A percentile compares a stretch with the other conserved stretches of the same genome.
Conservation (phyloP, 2,888 invertebrate genomes). For the Rhagonycha fulva region DNA sequence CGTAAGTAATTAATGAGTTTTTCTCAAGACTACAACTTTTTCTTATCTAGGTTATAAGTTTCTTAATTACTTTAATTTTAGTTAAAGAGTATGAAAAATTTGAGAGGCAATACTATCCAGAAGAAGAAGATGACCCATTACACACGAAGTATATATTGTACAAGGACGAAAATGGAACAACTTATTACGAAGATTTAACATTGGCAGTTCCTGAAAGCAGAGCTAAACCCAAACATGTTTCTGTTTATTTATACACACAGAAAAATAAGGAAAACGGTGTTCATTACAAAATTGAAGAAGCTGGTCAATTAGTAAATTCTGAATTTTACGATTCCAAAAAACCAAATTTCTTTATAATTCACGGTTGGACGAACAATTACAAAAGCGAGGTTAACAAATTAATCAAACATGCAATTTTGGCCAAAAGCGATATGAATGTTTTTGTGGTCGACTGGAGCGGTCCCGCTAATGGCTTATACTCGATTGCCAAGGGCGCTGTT, state of each 20-base stretch:
- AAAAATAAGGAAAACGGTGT: background rate
- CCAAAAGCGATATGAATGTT: constrained; percentile 17
- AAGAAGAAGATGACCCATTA: constrained; percentile 7
- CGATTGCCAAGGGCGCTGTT: constrained; percentile 13
- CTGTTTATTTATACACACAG: constrained; percentile 39
- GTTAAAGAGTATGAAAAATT: background rate
- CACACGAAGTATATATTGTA: constrained; percentile 7
- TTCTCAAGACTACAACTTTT: background rate
- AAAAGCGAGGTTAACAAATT: constrained; percentile 11
- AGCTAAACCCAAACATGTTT: constrained; percentile 33
- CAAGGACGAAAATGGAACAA: constrained; percentile 22
- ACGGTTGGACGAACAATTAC: constrained; percentile 27
- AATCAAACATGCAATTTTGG: constrained; percentile 9
- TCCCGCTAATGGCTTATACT: constrained; percentile 13
- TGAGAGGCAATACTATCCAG: background rate
- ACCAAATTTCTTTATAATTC: constrained; percentile 23
- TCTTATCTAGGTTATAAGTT: background rate
- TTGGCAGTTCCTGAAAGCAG: background rate
- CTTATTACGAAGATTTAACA: constrained; percentile 23
- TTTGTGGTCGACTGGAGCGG: constrained; percentile 26
- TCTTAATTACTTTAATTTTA: background rate
- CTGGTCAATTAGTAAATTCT: background rate
- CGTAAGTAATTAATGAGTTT: background rate
- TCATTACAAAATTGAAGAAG: background rate
- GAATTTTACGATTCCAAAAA: constrained; percentile 8